Percentiles rank a stretch among this genome's conserved stretches.
Conservation (phyloP, 2,797 vertebrate species). For the Darevskia mixta region DNA sequence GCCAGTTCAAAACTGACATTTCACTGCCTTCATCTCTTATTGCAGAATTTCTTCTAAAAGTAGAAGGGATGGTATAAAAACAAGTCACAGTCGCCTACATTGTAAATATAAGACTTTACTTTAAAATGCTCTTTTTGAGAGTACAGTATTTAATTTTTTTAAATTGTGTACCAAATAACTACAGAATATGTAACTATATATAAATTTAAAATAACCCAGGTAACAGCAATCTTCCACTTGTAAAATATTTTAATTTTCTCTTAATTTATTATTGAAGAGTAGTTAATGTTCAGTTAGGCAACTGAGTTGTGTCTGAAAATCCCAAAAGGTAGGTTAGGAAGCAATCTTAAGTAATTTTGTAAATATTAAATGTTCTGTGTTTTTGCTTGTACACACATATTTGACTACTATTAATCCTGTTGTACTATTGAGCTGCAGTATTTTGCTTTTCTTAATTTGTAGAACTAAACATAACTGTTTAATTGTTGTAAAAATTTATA, state of each 20-base stretch:
- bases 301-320: slow-evolving; percentile 53
- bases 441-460: slow-evolving; percentile 83
- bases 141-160: slow-evolving; percentile 77
- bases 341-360: slow-evolving; percentile 65
- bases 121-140: slow-evolving; percentile 77
- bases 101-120: slow-evolving; percentile 76
- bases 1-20: slow-evolving; percentile 45
- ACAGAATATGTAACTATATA: slow-evolving; percentile 67
- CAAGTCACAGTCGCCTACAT: slow-evolving; percentile 69
- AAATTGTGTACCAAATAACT: slow-evolving; percentile 69
- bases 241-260: slow-evolving; percentile 40
- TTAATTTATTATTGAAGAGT: slow-evolving; percentile 40
- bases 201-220: slow-evolving; percentile 49
- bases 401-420: slow-evolving; percentile 81
- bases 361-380: slow-evolving; percentile 67
- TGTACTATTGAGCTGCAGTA: slow-evolving; percentile 84
- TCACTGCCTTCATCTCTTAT: slow-evolving; percentile 56
- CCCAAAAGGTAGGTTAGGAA: slow-evolving; percentile 62
- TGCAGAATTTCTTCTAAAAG: slow-evolving; percentile 75
- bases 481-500: slow-evolving; percentile 85
- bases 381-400: slow-evolving; percentile 73
- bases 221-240: background rate
- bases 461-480: slow-evolving; percentile 91
- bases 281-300: slow-evolving; percentile 52
- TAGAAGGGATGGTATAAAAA: slow-evolving; percentile 71